Percentiles rank a stretch among this genome's conserved stretches.
phyloP scores from a whole-genome alignment of 2,113 vertebrate species.

The Bos indicus region DNA sequence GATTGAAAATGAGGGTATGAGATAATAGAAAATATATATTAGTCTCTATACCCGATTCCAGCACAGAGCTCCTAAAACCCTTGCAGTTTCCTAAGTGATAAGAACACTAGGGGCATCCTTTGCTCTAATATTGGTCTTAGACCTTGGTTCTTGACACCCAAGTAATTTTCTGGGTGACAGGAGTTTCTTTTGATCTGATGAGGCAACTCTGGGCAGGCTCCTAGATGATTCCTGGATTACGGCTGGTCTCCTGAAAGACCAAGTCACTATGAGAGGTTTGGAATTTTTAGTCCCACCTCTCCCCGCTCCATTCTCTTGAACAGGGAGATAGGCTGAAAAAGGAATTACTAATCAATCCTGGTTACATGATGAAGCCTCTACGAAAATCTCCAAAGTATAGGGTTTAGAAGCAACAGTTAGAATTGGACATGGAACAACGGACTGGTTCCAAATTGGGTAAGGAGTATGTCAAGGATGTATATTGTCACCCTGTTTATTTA shows the following conservation, averaged over 20 bases:
- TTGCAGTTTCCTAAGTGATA: background rate
- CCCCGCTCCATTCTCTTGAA: background rate
- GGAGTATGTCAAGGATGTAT: background rate
- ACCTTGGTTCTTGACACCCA: background rate
- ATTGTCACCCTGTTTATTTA: background rate
- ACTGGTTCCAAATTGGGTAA: background rate
- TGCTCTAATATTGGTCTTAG: background rate
- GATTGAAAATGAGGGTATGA: background rate
- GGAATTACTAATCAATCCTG: background rate
- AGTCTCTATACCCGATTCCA: background rate
- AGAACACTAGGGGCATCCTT: background rate
- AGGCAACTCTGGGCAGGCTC: background rate
- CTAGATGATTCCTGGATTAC: background rate
- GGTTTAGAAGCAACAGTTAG: background rate
- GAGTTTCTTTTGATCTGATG: background rate
- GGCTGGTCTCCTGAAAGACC: background rate
- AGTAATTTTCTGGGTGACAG: background rate
- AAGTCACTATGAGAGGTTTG: background rate
- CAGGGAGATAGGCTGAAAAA: background rate
- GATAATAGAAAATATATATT: background rate
- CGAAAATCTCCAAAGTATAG: background rate
- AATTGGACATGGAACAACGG: background rate
- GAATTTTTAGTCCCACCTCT: background rate
- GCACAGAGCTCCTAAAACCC: background rate
- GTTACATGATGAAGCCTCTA: background rate